Evolutionary conservation across 2,797 vertebrate genomes (phyloP).

Genomic region (Nasua narica): DNA sequence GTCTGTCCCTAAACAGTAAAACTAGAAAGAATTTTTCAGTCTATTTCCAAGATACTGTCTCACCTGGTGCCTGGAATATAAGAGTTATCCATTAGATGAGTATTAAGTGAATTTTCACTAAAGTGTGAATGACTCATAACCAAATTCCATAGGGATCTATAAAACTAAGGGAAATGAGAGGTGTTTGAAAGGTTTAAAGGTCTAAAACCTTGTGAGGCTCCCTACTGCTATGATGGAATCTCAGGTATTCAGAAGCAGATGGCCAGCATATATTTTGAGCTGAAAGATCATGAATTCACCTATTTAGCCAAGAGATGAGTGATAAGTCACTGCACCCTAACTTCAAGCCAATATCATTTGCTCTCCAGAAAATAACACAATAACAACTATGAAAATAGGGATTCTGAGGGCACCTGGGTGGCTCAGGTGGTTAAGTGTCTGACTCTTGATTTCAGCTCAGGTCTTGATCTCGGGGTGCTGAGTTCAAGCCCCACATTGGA

Average conservation of each 20-base stretch:
- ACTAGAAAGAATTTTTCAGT: not conserved
- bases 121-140: not conserved
- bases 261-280: not conserved
- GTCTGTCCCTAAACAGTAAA: not conserved
- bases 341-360: not conserved
- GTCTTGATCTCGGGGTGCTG: not conserved
- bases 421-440: not conserved
- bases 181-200: not conserved
- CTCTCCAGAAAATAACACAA: not conserved
- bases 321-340: not conserved
- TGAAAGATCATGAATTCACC: not conserved
- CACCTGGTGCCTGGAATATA: not conserved
- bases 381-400: not conserved
- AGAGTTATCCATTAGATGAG: not conserved
- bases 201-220: not conserved
- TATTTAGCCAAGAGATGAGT: not conserved
- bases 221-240: not conserved
- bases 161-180: not conserved
- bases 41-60: not conserved
- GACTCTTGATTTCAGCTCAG: not conserved
- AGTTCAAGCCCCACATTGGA: not conserved
- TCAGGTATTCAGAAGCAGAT: not conserved
- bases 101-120: not conserved
- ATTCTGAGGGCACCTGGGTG: not conserved
- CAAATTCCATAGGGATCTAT: not conserved